Conservation (phyloP, 53 echinoderm and acorn worm species). For the Hippasteria phrygiana region DNA sequence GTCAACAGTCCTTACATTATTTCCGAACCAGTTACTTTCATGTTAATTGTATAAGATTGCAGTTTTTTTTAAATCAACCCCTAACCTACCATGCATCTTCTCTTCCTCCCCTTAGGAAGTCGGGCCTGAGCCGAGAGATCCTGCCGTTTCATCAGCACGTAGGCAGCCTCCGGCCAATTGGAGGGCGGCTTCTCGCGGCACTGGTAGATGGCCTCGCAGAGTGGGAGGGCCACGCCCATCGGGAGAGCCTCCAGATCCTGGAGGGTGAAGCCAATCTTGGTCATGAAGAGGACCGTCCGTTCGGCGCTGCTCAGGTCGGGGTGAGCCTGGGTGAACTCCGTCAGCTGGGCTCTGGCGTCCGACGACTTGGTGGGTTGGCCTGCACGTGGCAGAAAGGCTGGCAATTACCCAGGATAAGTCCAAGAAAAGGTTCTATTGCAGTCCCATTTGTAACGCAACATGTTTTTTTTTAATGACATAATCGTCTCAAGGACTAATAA, state of each 20-base stretch:
- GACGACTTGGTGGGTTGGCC: slow-evolving; percentile 11
- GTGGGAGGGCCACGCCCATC: slow-evolving; percentile 82
- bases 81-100: slow-evolving; percentile 46
- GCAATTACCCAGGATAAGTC: neutral
- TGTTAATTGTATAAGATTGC: neutral
- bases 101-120: slow-evolving; percentile 64
- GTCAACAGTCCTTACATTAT: too few relatives aligned
- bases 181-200: slow-evolving; percentile 86
- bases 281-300: slow-evolving; percentile 89
- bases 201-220: slow-evolving; percentile 73
- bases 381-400: neutral
- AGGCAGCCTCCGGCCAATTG: slow-evolving; percentile 92
- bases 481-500: too few relatives aligned
- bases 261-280: slow-evolving; percentile 74
- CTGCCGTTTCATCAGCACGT: slow-evolving; percentile 82
- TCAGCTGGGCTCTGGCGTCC: slow-evolving; percentile 16
- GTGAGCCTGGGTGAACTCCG: slow-evolving; percentile 69
- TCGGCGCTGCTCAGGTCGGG: slow-evolving; percentile 71
- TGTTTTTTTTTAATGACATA: too few relatives aligned
- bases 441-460: neutral
- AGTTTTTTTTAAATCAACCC: neutral
- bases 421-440: neutral
- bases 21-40: too few relatives aligned
- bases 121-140: slow-evolving; percentile 88
- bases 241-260: slow-evolving; percentile 80